phyloP scores from a whole-genome alignment of 2,113 vertebrate genomes.

The Turnix velox region DNA sequence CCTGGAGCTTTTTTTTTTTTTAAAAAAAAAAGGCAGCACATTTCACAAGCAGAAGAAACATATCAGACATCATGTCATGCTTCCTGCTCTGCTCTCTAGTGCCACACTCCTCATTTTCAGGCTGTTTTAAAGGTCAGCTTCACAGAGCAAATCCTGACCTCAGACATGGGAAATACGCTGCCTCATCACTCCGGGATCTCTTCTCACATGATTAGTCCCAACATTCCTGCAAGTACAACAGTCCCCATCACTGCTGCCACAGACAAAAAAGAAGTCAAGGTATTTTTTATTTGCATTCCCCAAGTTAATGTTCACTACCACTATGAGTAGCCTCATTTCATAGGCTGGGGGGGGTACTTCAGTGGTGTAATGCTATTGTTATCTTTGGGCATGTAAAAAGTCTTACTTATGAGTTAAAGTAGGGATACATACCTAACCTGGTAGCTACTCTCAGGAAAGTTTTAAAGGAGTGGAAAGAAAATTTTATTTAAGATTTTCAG shows the following conservation, averaged over 20 bases:
- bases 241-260: background rate
- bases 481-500: background rate
- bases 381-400: conserved; percentile 32
- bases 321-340: background rate
- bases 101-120: conserved; percentile 54
- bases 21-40: background rate
- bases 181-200: conserved; percentile 47
- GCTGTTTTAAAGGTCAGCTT: conserved; percentile 52
- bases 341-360: background rate
- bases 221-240: conserved; percentile 34
- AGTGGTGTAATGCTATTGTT: conserved; percentile 29
- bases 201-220: conserved; percentile 46
- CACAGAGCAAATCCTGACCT: conserved; percentile 49
- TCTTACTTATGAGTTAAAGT: background rate
- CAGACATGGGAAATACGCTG: conserved; percentile 40
- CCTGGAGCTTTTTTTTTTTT: background rate
- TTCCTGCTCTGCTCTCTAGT: conserved; percentile 49
- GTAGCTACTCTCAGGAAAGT: background rate
- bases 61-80: conserved; percentile 48
- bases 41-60: conserved; percentile 31
- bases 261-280: background rate
- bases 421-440: background rate
- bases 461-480: background rate
- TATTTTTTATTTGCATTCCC: background rate
- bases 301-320: background rate